A percentile compares a stretch with the other conserved stretches of the same genome.
Conservation (phyloP, 2,113 vertebrate species). For the Symphodus melops region DNA sequence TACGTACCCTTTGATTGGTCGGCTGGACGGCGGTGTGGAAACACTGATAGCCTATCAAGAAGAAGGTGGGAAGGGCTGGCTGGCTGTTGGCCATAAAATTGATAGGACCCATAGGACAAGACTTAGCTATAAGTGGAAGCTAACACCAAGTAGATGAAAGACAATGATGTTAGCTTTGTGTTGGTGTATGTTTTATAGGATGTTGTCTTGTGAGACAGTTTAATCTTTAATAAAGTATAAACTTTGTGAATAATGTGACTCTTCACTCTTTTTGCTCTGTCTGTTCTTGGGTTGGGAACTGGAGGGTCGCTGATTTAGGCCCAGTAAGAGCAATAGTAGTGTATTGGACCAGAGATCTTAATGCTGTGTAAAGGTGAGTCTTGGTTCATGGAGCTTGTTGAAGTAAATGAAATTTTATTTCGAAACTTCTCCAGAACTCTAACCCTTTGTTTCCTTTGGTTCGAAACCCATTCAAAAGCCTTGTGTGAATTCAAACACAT, state of each 20-base stretch:
- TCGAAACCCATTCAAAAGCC: neutral
- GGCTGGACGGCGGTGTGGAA: constrained; percentile 43
- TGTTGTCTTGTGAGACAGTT: neutral
- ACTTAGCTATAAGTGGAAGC: constrained; percentile 27
- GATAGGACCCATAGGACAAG: constrained; percentile 69
- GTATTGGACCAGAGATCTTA: constrained; percentile 59
- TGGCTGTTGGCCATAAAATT: constrained; percentile 66
- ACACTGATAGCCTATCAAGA: constrained; percentile 73
- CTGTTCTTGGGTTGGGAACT: no score
- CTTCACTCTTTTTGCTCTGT: neutral
- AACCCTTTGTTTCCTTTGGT: neutral
- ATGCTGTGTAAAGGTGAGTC: constrained; percentile 81
- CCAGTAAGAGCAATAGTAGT: no score
- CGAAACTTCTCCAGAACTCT: neutral
- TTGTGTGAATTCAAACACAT: neutral
- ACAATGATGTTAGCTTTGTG: constrained; percentile 8
- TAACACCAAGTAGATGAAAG: constrained; percentile 63
- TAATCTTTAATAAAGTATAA: neutral
- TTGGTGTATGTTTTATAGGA: neutral
- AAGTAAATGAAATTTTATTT: neutral
- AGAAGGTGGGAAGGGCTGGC: constrained; percentile 63
- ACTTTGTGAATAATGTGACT: no score
- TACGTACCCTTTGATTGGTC: constrained; percentile 64
- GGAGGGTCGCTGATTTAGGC: no score
- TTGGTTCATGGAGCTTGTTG: neutral